Evolutionary conservation across 2,888 invertebrate species (phyloP).

Genomic region (Fragum fragum): DNA sequence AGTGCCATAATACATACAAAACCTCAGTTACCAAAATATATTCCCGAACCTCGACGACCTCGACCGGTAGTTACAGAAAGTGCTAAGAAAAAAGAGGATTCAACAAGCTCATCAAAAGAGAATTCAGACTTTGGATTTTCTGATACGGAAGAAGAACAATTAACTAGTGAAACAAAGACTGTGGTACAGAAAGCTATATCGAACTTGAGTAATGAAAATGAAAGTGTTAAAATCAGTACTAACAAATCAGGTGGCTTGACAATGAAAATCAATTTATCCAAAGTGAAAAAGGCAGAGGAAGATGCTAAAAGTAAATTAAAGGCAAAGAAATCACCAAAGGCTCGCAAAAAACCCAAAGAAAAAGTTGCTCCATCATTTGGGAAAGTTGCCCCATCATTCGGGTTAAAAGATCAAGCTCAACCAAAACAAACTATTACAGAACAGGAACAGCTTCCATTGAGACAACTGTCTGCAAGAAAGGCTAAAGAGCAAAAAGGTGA

Average conservation of each 20-base stretch:
- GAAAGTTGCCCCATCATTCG: conserved; percentile 15
- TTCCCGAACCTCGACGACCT: conserved; percentile 81
- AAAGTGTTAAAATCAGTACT: conserved; percentile 69
- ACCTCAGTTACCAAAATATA: conserved; percentile 84
- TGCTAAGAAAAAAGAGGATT: conserved; percentile 3
- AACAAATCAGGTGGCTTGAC: conserved; percentile 69
- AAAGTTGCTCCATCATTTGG: conserved; percentile 26
- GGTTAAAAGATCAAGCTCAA: conserved; percentile 32
- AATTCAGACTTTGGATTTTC: conserved; percentile 70
- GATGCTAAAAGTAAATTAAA: conserved; percentile 57
- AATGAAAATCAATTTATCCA: conserved; percentile 67
- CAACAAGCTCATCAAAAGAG: neutral
- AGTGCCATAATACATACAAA: conserved; percentile 78
- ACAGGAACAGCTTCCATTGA: conserved; percentile 59
- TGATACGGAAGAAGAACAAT: conserved; percentile 74
- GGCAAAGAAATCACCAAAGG: conserved; percentile 49
- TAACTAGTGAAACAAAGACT: conserved; percentile 49
- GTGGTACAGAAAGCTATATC: conserved; percentile 74
- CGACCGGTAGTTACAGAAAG: conserved; percentile 19
- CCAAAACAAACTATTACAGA: neutral
- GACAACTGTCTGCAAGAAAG: conserved; percentile 76
- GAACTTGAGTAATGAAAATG: conserved; percentile 72
- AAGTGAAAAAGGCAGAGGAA: conserved; percentile 64
- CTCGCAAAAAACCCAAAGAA: conserved; percentile 41
- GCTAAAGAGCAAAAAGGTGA: conserved; percentile 70